These are phyloP conservation scores for Hyperoodon ampullatus DNA, from an alignment of 2,113 vertebrate species.

Conservation along the genomic window DNA sequence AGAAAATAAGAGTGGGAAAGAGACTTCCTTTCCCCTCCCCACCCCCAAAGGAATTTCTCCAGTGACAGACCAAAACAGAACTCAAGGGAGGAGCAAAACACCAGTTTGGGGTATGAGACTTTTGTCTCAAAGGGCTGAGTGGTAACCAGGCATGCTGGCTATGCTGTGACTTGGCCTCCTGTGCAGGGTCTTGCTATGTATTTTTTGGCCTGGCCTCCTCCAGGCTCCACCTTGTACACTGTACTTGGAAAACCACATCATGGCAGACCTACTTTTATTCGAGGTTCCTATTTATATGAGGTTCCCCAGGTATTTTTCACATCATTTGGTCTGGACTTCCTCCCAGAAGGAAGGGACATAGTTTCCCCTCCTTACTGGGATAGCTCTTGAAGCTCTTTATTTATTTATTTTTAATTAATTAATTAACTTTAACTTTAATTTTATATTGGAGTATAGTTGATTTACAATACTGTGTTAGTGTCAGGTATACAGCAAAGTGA, in stretches of 20 bases:
- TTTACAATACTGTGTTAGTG: not conserved
- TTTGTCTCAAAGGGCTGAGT: not conserved
- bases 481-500: not conserved
- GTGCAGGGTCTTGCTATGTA: not conserved
- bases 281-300: not conserved
- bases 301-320: not conserved
- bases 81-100: not conserved
- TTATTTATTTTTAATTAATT: not conserved
- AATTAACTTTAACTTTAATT: not conserved
- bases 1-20: not conserved
- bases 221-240: not conserved
- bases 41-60: not conserved
- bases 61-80: not conserved
- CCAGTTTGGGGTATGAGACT: not conserved
- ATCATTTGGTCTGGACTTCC: not conserved
- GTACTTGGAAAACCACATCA: not conserved
- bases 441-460: not conserved
- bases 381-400: not conserved
- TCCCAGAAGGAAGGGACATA: not conserved
- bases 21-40: not conserved
- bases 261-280: not conserved
- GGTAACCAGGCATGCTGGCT: accelerated
- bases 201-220: not conserved
- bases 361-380: not conserved
- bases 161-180: too few species aligned